Evolutionary conservation across 1,140 invertebrate species (phyloP).

Genomic region (Pseudoatta argentina): DNA sequence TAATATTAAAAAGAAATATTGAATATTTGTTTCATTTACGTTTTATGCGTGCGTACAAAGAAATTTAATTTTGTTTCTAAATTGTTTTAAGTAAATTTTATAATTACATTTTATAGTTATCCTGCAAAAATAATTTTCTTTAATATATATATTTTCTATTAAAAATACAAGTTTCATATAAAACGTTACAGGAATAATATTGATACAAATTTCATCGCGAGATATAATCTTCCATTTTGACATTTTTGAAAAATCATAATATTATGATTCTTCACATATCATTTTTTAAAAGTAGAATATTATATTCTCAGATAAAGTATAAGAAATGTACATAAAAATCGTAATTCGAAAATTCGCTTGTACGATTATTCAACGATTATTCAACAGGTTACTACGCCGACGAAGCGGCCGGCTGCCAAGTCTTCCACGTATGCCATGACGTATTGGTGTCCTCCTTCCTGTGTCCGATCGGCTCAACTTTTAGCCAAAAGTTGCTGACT

Average conservation of each 20-base stretch:
- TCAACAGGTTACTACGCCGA: conserved; percentile 85
- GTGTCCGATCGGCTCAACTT: conserved; percentile 87
- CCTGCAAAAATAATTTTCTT: not conserved
- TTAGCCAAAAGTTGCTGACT: conserved; percentile 87
- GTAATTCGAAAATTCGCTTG: not conserved
- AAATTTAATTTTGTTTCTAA: not conserved
- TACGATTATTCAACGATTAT: conserved; percentile 24
- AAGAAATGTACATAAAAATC: not conserved
- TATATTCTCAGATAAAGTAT: not conserved
- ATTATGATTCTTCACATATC: no score
- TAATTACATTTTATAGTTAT: not conserved
- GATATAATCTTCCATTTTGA: not conserved
- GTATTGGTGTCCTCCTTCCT: conserved; percentile 86
- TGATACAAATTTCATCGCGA: conserved; percentile 2
- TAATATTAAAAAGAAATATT: not conserved
- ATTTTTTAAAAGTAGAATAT: not conserved
- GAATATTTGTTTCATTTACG: not conserved
- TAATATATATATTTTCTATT: not conserved
- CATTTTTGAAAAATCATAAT: not conserved
- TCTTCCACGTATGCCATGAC: conserved; percentile 87
- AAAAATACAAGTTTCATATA: not conserved
- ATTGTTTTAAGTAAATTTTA: not conserved
- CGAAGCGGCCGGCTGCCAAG: conserved; percentile 85
- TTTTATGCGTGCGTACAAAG: not conserved
- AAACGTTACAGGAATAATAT: not conserved